A percentile compares a stretch with the other conserved stretches of the same genome.
Evolutionary conservation across 2,797 vertebrate genomes (phyloP).

Genomic region (Chanos chanos): DNA sequence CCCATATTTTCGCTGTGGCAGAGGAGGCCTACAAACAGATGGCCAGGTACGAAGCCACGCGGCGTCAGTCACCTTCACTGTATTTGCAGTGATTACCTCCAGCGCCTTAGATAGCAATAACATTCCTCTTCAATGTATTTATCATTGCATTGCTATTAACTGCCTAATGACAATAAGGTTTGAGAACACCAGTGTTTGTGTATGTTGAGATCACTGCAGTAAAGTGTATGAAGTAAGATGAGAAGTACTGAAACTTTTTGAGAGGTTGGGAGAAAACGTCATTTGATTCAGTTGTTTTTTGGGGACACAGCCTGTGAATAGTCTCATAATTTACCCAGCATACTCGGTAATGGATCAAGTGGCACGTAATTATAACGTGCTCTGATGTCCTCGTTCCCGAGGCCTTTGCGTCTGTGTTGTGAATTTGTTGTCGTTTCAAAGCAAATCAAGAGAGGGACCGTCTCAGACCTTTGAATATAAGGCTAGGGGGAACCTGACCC

Average conservation of each 20-base stretch:
- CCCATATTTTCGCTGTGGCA: slow-evolving; percentile 94
- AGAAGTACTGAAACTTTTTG: background rate
- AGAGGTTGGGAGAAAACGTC: slow-evolving; percentile 3
- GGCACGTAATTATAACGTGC: slow-evolving; percentile 50
- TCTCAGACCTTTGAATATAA: no score
- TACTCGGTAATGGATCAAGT: slow-evolving; percentile 34
- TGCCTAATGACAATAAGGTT: no score
- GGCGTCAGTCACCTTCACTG: no score
- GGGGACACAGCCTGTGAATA: slow-evolving; percentile 28
- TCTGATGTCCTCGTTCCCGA: background rate
- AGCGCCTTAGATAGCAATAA: no score
- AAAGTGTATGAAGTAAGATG: background rate
- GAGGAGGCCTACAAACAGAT: slow-evolving; percentile 96
- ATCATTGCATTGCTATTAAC: no score
- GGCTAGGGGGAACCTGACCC: slow-evolving; percentile 19
- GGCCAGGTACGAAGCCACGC: slow-evolving; percentile 89
- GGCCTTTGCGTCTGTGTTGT: slow-evolving; percentile 14
- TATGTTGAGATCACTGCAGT: no score
- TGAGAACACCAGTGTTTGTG: no score
- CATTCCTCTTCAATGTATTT: no score
- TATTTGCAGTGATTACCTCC: no score
- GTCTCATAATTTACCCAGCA: slow-evolving; percentile 17
- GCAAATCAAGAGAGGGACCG: no score
- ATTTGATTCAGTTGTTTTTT: background rate
- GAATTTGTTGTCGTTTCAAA: background rate